These are phyloP conservation scores for Uropetala carovei DNA, from an alignment of 2,888 invertebrate genomes.

Conservation along the genomic window DNA sequence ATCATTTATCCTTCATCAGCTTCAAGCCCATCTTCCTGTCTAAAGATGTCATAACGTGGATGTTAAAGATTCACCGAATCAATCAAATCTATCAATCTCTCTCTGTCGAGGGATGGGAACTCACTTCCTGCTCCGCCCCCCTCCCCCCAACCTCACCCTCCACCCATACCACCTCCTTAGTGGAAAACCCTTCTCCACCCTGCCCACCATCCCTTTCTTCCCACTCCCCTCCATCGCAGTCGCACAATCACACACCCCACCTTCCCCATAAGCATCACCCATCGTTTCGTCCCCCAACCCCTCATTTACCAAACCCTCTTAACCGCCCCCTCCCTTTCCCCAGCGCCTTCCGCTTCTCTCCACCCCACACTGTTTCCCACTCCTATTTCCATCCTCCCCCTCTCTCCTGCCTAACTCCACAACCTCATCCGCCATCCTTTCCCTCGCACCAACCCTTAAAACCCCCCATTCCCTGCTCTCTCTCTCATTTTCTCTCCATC, in stretches of 20 bases:
- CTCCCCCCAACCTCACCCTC: background rate
- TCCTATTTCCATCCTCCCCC: background rate
- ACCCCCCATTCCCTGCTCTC: background rate
- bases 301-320: too few species aligned
- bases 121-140: background rate
- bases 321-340: too few species aligned
- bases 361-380: background rate
- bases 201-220: background rate
- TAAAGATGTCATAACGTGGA: conserved; percentile 53
- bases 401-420: background rate
- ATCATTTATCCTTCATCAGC: conserved; percentile 53
- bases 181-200: background rate
- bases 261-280: too few species aligned
- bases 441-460: too few species aligned
- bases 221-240: background rate
- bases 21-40: conserved; percentile 48
- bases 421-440: background rate
- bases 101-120: background rate
- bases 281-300: too few species aligned
- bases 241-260: too few species aligned
- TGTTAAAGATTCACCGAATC: conserved; percentile 55
- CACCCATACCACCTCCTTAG: background rate
- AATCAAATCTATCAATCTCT: conserved; percentile 51
- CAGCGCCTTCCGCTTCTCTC: too few species aligned
- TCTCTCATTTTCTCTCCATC: background rate